These are phyloP conservation scores for Trichomycterus rosablanca DNA, from an alignment of 2,113 vertebrate species.

Conservation along the genomic window DNA sequence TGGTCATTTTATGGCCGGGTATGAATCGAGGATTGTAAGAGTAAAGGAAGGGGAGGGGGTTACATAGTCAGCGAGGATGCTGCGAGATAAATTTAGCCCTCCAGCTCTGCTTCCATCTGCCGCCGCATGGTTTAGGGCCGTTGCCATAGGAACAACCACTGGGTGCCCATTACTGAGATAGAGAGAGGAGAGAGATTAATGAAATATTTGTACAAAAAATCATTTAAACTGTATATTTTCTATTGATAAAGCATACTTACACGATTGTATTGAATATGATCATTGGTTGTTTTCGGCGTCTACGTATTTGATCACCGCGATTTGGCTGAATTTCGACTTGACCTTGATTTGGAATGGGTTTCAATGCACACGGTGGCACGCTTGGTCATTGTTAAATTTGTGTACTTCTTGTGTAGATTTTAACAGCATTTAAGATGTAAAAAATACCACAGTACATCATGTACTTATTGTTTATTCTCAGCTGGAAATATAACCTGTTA, in stretches of 20 bases:
- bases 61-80: conserved; percentile 64
- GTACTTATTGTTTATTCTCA: no score
- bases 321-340: no score
- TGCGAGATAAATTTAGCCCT: conserved; percentile 76
- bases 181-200: conserved; percentile 64
- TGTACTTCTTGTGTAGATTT: no score
- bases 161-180: conserved; percentile 67
- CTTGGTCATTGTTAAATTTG: no score
- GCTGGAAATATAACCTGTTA: no score
- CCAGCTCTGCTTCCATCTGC: conserved; percentile 74
- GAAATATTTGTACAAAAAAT: conserved; percentile 58
- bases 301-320: no score
- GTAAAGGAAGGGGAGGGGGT: conserved; percentile 41
- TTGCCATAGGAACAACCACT: conserved; percentile 74
- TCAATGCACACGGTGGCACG: no score
- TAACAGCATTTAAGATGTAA: no score
- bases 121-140: conserved; percentile 74
- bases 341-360: no score
- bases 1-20: conserved; percentile 47
- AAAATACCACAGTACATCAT: no score
- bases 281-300: no score
- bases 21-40: conserved; percentile 43
- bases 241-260: conserved; percentile 17
- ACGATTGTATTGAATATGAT: no score
- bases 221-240: conserved; percentile 56